Conservation (phyloP, 2,888 invertebrate species). For the Dicycla oo region DNA sequence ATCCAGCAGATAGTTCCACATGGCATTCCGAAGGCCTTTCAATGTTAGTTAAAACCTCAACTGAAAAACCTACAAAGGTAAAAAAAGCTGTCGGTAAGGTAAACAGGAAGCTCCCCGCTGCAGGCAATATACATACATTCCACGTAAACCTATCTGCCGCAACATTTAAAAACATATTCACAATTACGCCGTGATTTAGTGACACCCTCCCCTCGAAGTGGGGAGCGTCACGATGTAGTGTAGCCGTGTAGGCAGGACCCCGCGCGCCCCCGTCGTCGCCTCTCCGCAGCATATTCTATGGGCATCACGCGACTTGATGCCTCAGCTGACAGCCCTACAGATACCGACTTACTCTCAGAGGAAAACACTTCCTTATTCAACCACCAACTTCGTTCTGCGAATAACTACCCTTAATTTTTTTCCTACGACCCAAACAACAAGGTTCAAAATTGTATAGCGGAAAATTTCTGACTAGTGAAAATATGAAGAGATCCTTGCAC, state of each 20-base stretch:
- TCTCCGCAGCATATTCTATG: conserved; percentile 61
- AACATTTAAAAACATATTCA: conserved; percentile 57
- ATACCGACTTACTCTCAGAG: conserved; percentile 77
- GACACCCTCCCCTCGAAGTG: conserved; percentile 35
- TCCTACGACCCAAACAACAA: conserved; percentile 52
- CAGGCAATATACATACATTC: neutral
- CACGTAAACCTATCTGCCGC: conserved; percentile 45
- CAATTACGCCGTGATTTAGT: conserved; percentile 54
- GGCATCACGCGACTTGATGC: conserved; percentile 69
- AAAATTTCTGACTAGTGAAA: conserved; percentile 52
- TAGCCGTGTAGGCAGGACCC: neutral
- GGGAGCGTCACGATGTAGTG: conserved; percentile 8
- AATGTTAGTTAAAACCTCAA: neutral
- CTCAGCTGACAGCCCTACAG: conserved; percentile 76
- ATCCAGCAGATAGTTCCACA: neutral
- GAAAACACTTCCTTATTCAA: conserved; percentile 81
- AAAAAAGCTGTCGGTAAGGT: conserved; percentile 9
- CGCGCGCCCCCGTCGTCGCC: neutral
- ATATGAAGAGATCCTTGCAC: conserved; percentile 67
- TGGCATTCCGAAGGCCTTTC: neutral
- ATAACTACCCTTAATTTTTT: conserved; percentile 2
- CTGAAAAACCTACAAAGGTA: neutral
- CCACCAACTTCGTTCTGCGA: conserved; percentile 60
- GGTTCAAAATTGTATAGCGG: conserved; percentile 57
- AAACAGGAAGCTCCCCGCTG: conserved; percentile 20